Evolutionary conservation across 2,888 invertebrate genomes (phyloP).

Genomic region (Elgonia sp.): DNA sequence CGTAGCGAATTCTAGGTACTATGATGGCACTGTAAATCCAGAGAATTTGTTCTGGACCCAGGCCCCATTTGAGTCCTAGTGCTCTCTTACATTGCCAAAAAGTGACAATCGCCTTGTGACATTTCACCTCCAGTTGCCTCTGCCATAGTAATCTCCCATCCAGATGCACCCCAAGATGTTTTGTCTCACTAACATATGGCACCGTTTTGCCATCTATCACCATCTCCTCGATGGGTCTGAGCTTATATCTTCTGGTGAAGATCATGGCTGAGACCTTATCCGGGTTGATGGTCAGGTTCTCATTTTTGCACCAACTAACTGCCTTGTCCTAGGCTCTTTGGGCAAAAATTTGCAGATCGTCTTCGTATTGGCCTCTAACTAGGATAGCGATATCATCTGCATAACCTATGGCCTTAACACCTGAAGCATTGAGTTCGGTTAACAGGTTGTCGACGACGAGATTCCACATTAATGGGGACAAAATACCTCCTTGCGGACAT

Average conservation of each 20-base stretch:
- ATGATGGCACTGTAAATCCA: slow-evolving; percentile 13
- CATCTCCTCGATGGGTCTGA: background rate
- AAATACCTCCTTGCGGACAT: slow-evolving; percentile 25
- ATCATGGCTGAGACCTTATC: background rate
- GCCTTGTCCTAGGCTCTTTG: slow-evolving; percentile 5
- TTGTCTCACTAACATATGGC: background rate
- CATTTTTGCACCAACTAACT: slow-evolving; percentile 8
- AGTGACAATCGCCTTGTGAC: background rate
- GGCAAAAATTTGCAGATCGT: background rate
- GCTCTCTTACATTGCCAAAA: slow-evolving; percentile 40
- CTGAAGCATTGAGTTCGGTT: background rate
- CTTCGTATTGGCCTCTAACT: slow-evolving; percentile 17
- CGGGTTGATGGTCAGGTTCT: background rate
- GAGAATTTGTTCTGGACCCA: background rate
- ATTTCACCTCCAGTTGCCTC: background rate
- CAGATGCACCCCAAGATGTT: slow-evolving; percentile 17
- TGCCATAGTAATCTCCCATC: slow-evolving; percentile 12
- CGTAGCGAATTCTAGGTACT: background rate
- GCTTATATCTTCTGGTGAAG: slow-evolving; percentile 26
- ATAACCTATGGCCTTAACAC: background rate
- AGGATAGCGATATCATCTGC: slow-evolving; percentile 49
- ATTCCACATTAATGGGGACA: slow-evolving; percentile 39
- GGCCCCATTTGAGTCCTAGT: slow-evolving; percentile 1
- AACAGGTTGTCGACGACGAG: slow-evolving; percentile 32
- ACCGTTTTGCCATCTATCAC: background rate